Percentiles rank a stretch among this genome's conserved stretches.
These are phyloP conservation scores for Osmerus mordax DNA, from an alignment of 2,113 vertebrate species.

Conservation along the genomic window DNA sequence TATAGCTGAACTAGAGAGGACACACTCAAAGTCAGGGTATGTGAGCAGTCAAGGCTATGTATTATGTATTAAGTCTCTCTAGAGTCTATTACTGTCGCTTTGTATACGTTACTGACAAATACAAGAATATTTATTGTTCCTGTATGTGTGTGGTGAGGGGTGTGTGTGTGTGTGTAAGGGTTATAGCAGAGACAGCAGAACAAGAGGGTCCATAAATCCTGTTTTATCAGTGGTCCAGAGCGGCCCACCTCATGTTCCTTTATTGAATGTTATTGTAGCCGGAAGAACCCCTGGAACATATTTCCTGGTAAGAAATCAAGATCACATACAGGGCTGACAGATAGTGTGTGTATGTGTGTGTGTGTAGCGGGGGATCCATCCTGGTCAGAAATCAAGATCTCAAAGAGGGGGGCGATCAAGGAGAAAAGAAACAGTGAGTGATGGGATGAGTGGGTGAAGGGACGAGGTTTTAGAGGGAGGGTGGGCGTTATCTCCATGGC, in stretches of 20 bases:
- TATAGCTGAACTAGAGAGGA: too few relatives aligned
- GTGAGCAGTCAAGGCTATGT: not conserved
- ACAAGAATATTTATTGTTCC: not conserved
- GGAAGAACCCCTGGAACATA: conserved; percentile 53
- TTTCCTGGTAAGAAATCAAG: conserved; percentile 67
- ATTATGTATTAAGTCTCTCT: not conserved
- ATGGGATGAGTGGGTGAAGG: conserved; percentile 60
- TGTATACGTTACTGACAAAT: too few relatives aligned
- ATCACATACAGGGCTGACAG: conserved; percentile 45
- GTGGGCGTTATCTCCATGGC: not conserved
- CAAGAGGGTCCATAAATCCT: conserved; percentile 52
- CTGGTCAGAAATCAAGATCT: conserved; percentile 65
- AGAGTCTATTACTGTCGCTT: too few relatives aligned
- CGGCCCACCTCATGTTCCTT: conserved; percentile 57
- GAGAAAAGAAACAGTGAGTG: conserved; percentile 59
- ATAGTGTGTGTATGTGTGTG: not conserved
- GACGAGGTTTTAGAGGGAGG: conserved; percentile 56
- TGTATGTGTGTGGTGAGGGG: not conserved
- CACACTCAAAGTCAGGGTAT: too few relatives aligned
- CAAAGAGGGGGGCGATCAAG: conserved; percentile 14
- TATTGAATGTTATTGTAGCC: conserved; percentile 63
- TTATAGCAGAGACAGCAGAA: conserved; percentile 25
- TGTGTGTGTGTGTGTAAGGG: conserved; percentile 11
- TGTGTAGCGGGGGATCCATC: conserved; percentile 21
- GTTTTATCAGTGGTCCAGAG: conserved; percentile 54